Evolutionary conservation across 2,113 vertebrate species (phyloP).

Genomic region (Brachyhypopomus gauderio): DNA sequence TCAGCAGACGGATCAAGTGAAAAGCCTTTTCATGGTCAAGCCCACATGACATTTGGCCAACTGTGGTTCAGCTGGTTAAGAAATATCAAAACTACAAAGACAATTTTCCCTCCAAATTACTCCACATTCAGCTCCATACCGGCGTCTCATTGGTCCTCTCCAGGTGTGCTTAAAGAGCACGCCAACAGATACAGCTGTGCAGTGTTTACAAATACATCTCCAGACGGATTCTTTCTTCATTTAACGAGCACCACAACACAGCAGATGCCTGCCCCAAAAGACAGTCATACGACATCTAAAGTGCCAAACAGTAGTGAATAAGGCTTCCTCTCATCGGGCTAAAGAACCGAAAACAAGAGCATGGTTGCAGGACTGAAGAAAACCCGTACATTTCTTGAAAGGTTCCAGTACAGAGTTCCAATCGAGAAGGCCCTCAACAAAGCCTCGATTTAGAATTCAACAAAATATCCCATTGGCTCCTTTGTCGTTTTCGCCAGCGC

Average conservation of each 20-base stretch:
- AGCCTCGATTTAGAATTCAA: conserved; percentile 34
- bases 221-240: not conserved
- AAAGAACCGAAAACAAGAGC: not conserved
- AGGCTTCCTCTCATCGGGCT: not conserved
- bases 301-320: not conserved
- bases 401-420: conserved; percentile 8
- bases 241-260: not conserved
- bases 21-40: conserved; percentile 3
- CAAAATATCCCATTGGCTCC: conserved; percentile 23
- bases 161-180: not conserved
- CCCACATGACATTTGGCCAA: not conserved
- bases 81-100: not conserved
- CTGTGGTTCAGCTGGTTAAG: not conserved
- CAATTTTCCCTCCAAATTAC: not conserved
- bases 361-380: not conserved
- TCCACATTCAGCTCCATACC: not conserved
- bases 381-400: not conserved
- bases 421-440: not conserved
- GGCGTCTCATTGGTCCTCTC: not conserved
- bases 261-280: not conserved
- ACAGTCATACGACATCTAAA: not conserved
- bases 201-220: not conserved
- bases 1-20: not conserved
- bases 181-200: not conserved
- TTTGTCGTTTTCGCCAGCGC: not conserved